Evolutionary conservation across 2,888 invertebrate genomes (phyloP).

Genomic region (Pyrocoelia pectoralis): DNA sequence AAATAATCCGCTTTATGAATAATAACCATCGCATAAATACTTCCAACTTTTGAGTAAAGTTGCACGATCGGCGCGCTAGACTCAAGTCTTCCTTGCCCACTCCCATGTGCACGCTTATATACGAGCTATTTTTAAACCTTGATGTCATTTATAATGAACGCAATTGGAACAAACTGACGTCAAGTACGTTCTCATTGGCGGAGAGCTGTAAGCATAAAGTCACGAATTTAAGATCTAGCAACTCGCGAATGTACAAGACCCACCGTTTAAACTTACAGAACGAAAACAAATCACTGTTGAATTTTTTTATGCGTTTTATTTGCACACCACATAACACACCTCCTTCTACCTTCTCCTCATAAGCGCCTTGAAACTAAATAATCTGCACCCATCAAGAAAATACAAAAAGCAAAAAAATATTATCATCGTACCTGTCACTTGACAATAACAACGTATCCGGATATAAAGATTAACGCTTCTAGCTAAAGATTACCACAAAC

Average conservation of each 20-base stretch:
- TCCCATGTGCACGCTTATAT: constrained; percentile 54
- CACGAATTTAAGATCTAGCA: constrained; percentile 49
- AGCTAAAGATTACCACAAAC: constrained; percentile 12
- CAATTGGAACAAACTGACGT: constrained; percentile 54
- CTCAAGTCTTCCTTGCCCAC: constrained; percentile 57
- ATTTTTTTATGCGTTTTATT: constrained; percentile 34
- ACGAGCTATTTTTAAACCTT: constrained; percentile 56
- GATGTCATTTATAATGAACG: constrained; percentile 49
- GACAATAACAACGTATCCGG: constrained; percentile 13
- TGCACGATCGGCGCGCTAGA: constrained; percentile 55
- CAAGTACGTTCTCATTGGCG: constrained; percentile 49
- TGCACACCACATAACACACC: constrained; percentile 20
- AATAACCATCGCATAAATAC: constrained; percentile 57
- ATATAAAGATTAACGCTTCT: constrained; percentile 7
- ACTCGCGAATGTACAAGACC: constrained; percentile 45
- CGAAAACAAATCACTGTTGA: constrained; percentile 48
- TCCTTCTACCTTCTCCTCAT: not conserved
- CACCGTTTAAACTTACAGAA: constrained; percentile 45
- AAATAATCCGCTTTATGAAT: constrained; percentile 50
- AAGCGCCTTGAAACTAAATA: not conserved
- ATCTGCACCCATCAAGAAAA: too few relatives aligned
- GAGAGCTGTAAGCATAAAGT: constrained; percentile 43
- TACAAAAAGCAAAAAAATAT: too few relatives aligned
- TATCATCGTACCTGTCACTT: not conserved
- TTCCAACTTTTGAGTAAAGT: constrained; percentile 46